Percentiles rank a stretch among this genome's conserved stretches.
Evolutionary conservation across 2,113 vertebrate species (phyloP).

Genomic region (human (Homo sapiens)): DNA sequence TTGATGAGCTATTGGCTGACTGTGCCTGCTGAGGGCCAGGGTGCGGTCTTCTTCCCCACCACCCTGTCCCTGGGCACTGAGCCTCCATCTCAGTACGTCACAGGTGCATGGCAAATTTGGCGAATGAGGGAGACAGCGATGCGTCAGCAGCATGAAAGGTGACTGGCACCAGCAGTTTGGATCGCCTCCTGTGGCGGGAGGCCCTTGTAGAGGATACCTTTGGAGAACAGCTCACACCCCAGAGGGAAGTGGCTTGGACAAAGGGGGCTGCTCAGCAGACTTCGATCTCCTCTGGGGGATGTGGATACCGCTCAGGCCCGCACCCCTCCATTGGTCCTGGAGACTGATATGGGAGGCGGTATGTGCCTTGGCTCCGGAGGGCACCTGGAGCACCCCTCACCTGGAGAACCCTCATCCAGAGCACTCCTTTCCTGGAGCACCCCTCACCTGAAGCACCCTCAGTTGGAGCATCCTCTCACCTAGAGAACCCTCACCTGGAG

Average conservation of each 20-base stretch:
- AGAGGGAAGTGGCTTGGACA: not conserved
- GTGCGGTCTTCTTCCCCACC: not conserved
- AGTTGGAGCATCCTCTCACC: not conserved
- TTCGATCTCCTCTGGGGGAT: not conserved
- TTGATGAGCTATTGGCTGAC: not conserved
- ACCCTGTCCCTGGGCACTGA: not conserved
- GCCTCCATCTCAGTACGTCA: not conserved
- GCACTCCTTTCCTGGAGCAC: not conserved
- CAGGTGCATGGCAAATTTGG: not conserved
- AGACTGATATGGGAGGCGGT: not conserved
- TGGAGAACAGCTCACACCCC: too few species aligned
- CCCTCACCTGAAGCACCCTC: not conserved
- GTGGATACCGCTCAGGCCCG: not conserved
- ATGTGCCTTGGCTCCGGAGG: not conserved
- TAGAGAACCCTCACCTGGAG: not conserved
- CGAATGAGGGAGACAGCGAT: too few species aligned
- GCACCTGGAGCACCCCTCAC: not conserved
- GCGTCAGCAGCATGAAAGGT: not conserved
- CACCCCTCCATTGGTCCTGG: not conserved
- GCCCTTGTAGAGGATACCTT: not conserved
- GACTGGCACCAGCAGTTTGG: not conserved
- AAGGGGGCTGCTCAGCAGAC: not conserved
- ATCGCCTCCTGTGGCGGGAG: not conserved
- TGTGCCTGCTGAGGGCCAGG: not conserved
- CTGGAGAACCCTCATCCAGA: not conserved